Percentiles rank a stretch among this genome's conserved stretches.
Evolutionary conservation across 1,140 invertebrate species (phyloP).

Genomic region (Musca vetustissima): DNA sequence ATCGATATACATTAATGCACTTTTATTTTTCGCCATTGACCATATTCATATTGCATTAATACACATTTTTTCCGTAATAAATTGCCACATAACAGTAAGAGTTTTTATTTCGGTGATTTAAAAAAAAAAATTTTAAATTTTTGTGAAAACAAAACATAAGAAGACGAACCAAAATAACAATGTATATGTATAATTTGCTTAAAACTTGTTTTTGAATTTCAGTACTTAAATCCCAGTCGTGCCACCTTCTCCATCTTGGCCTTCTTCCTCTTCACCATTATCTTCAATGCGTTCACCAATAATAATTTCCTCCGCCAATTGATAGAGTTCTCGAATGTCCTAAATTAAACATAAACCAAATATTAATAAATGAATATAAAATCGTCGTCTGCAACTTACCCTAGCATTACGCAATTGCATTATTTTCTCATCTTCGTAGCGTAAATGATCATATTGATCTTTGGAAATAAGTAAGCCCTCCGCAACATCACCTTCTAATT

Average conservation of each 20-base stretch:
- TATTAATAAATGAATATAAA: not conserved
- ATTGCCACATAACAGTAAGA: no score
- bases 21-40: no score
- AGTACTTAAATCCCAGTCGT: no score
- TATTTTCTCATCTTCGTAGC: slow-evolving; percentile 50
- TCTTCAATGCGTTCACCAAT: slow-evolving; percentile 41
- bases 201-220: no score
- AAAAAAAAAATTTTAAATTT: no score
- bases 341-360: slow-evolving; percentile 19
- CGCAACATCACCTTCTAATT: slow-evolving; percentile 51
- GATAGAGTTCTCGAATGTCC: slow-evolving; percentile 49
- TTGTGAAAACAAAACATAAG: no score
- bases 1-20: no score
- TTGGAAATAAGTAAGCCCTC: slow-evolving; percentile 46
- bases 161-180: no score
- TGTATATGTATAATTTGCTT: no score
- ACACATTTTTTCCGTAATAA: no score
- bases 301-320: slow-evolving; percentile 51
- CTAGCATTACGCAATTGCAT: slow-evolving; percentile 43
- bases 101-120: no score
- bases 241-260: slow-evolving; percentile 26
- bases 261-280: slow-evolving; percentile 32
- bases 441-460: slow-evolving; percentile 47
- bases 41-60: no score
- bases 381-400: slow-evolving; percentile 29